Conservation (phyloP, 2,797 vertebrate genomes). For the Adrianichthys oophorus region DNA sequence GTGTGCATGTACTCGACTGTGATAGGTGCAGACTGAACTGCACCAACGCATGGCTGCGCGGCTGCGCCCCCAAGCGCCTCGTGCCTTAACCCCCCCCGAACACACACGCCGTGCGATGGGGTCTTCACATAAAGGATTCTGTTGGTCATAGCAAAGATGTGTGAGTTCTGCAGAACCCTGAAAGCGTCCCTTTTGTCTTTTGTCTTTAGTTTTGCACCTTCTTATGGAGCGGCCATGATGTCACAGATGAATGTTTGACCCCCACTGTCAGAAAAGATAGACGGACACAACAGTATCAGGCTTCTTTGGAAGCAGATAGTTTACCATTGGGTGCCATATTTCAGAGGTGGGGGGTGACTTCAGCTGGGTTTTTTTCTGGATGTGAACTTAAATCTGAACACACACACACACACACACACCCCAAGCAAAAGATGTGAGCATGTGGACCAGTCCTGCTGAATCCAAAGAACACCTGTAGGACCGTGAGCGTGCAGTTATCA, state of each 20-base stretch:
- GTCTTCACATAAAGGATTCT: neutral
- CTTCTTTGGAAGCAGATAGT: neutral
- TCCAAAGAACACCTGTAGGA: conserved; percentile 45
- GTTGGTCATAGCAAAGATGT: neutral
- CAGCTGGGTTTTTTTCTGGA: neutral
- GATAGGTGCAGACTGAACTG: conserved; percentile 12
- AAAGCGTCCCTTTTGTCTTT: neutral
- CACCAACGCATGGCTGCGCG: neutral
- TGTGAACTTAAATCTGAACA: neutral
- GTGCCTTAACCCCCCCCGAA: conserved; percentile 51
- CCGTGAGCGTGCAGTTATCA: conserved; percentile 1
- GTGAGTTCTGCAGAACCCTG: neutral
- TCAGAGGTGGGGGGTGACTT: neutral
- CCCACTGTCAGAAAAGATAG: neutral
- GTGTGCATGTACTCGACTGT: conserved; percentile 14
- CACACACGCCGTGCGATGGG: conserved; percentile 41
- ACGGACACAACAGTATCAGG: no score
- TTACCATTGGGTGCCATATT: conserved; percentile 12
- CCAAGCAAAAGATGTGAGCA: conserved; percentile 28
- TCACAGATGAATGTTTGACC: neutral
- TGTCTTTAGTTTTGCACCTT: neutral
- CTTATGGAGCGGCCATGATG: neutral
- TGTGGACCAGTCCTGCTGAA: conserved; percentile 15
- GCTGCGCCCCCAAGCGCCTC: neutral
- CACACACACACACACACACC: no score